phyloP scores from a whole-genome alignment of 2,888 invertebrate genomes.

The Fragum sueziense region DNA sequence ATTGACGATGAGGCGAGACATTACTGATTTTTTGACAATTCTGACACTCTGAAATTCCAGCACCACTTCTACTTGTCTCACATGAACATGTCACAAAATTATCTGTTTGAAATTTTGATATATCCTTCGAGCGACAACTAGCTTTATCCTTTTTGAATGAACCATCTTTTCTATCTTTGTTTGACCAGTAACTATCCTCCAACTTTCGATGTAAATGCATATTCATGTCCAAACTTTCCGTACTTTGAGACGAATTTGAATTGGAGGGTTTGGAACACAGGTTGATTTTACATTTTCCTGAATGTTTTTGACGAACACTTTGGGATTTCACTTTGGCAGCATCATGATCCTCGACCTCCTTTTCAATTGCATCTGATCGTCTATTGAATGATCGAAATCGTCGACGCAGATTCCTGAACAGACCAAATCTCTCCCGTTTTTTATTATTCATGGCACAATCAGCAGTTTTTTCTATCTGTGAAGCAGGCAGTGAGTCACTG shows the following conservation, averaged over 20 bases:
- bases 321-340: slow-evolving; percentile 58
- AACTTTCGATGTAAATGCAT: slow-evolving; percentile 62
- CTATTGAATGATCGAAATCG: slow-evolving; percentile 69
- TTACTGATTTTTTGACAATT: slow-evolving; percentile 59
- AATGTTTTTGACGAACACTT: slow-evolving; percentile 68
- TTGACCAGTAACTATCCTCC: slow-evolving; percentile 68
- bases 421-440: slow-evolving; percentile 72
- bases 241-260: slow-evolving; percentile 72
- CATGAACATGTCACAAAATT: slow-evolving; percentile 36
- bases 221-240: slow-evolving; percentile 73
- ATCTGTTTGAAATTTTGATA: slow-evolving; percentile 69
- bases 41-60: slow-evolving; percentile 35
- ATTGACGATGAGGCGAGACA: slow-evolving; percentile 28
- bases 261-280: slow-evolving; percentile 70
- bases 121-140: slow-evolving; percentile 74
- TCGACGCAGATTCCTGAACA: slow-evolving; percentile 70
- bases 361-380: slow-evolving; percentile 64
- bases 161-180: slow-evolving; percentile 69
- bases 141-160: slow-evolving; percentile 69
- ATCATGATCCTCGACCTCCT: slow-evolving; percentile 61
- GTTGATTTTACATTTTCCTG: slow-evolving; percentile 63
- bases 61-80: slow-evolving; percentile 44
- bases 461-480: slow-evolving; percentile 58
- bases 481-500: slow-evolving; percentile 58
- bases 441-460: slow-evolving; percentile 55